Base-by-base conservation (phyloP, 1,140 invertebrate species). In the Pentalonia nigronervosa region DNA sequence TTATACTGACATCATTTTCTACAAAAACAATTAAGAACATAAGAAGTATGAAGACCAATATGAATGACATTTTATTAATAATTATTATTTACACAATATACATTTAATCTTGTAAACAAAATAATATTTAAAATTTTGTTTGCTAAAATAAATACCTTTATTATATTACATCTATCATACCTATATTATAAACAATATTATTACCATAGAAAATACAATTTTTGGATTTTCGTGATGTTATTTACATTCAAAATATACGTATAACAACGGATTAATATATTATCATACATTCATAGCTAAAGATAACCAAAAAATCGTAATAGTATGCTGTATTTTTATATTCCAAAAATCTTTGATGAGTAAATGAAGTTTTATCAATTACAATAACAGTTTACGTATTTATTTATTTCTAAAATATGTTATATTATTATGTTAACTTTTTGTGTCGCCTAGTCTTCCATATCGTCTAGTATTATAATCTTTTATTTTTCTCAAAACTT, bases 11-110 rank as follows among this genome's bases (percentile, higher is more conserved):
- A 56, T 89, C 50, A 41, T 56, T 56, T 89, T 36, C 3, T 25
- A 53, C 50, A 36, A 56, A 89, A 89, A 56, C 48, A 41, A 56
- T 89, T 25, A 56, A 89, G 36, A 89, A 56, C 88, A 56, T 11
- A 14, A 89, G 11, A 17, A 56, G 36, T 36, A 89, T 25, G 34
- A 36, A 56, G 56, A 89, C 7, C 21, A 56, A 89, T 41, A 36
- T 56, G 1, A 56, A 89, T 41, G 50, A 4, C 88, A 89, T 88
- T 25, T 34, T 84, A 36, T 83, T 7, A 83, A 45, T 41, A 53
- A 53, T 53, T 53, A 7, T 83, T 45, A 84, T 7, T 83, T 45
- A 84, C 9, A 45, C 7, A 86, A 7, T 21, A 86, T 47, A 41
- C 41, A 41, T 41, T 41, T 41, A 45, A 14, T 21, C 41, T 41